Evolutionary conservation across 2,888 invertebrate genomes (phyloP).

Genomic region (Tenthredo notha): DNA sequence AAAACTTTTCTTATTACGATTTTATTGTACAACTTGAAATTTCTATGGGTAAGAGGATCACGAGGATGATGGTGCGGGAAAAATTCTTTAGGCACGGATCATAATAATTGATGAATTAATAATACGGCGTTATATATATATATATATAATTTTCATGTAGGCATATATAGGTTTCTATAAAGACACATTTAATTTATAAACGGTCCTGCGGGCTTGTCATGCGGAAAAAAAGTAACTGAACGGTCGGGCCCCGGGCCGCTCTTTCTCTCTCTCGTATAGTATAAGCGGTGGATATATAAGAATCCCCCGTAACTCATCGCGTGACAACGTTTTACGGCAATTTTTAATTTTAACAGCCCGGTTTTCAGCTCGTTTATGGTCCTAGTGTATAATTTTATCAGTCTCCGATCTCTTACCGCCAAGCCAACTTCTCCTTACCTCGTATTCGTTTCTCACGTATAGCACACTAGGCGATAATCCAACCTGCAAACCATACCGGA

Average conservation of each 20-base stretch:
- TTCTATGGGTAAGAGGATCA: no score
- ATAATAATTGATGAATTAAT: not conserved
- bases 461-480: not conserved
- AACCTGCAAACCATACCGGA: constrained; percentile 8
- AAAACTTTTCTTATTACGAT: not conserved
- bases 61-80: no score
- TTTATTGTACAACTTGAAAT: no score
- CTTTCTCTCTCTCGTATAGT: not conserved
- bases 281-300: not conserved
- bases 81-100: not conserved
- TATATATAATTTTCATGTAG: no score
- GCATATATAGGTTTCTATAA: not conserved
- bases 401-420: constrained; percentile 72
- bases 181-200: not conserved
- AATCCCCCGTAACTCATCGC: constrained; percentile 67
- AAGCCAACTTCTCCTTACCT: not conserved
- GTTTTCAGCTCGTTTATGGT: constrained; percentile 72
- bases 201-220: not conserved
- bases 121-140: not conserved
- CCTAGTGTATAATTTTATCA: constrained; percentile 76
- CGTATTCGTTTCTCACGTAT: not conserved
- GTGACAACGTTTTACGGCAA: constrained; percentile 70
- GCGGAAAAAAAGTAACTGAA: not conserved
- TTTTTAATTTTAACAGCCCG: constrained; percentile 76
- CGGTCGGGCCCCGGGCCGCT: not conserved